Evolutionary conservation across 2,888 invertebrate species (phyloP), one percentile per base, ranked within the genome.

Genomic region (Spatulosminthurus flaviceps): DNA sequence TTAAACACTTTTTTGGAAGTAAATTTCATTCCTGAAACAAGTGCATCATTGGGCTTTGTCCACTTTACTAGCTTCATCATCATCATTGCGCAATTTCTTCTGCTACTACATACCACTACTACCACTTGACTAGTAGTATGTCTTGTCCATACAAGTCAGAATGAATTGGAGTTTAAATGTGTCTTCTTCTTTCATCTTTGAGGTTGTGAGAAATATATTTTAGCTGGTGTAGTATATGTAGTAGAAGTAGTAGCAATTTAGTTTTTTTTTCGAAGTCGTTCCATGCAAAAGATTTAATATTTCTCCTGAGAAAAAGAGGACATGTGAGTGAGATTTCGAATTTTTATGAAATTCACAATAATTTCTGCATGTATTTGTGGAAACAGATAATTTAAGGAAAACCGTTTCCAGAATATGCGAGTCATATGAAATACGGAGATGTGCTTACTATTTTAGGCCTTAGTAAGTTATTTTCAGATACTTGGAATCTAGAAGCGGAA

Each of bases 1-100:
- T 81, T 81, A 79, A 74, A 78, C 69, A 69, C 76, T 76, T 76
- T 76, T 69, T 76, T 43, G 69, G 76, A 76, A 67, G 43, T 51
- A 67, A 28, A 76, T 76, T 67, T 76, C 43, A 76, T 76, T 75
- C 41, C 66, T 75, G 41, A 75, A 75, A 75, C 75, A 75, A 61
- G 75, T 64, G 75, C 75, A 66, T 64, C 66, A 13, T 26, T 74
- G 60, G 61, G 7, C 66, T 75, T 75, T 75, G 75, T 75, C 21
- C 28, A 75, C 22, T 41, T 34, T 75, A 22, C 64, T 28, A 64
- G 66, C 75, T 34, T 75, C 75, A 75, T 75, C 75, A 28, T 73
- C 72, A 61, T 74, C 74, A 29, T 75, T 28, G 29, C 34, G 61
- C 74, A 75, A 64, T 75, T 75, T 51, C 34, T 74, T 19, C 60